Evolutionary conservation across 2,888 invertebrate genomes (phyloP), one percentile per base, ranked within the genome.

Genomic region (Phoenoteleia sp.): DNA sequence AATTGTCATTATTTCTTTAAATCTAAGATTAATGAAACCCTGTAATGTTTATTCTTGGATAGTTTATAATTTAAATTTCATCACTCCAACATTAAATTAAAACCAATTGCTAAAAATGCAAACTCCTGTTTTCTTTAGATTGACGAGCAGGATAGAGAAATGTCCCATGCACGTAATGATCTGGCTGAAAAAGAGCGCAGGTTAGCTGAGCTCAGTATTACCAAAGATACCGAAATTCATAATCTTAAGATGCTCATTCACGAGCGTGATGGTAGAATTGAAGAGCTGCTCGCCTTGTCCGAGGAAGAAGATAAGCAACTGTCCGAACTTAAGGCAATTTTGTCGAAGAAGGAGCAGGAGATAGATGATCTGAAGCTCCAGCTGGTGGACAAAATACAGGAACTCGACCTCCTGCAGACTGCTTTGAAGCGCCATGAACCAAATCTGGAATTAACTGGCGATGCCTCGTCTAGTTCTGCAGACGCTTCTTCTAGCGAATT

Each of bases 191-290:
- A 89, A 9, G 91, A 92, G 4, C 81, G 89, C 17, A 84, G 88
- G 69, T 56, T 92, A 0, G 90, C 94, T 87, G 95, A 95, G 86
- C 89, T 94, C 80, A 95, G 92, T 75, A 95, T 94, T 74, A 95
- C 95, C 69, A 97, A 97, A 91, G 97, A 97, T 89, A 92, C 96
- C 54, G 97, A 97, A 92, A 96, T 97, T 87, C 96, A 96, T 9
- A 95, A 96, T 6, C 92, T 97, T 15, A 96, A 96, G 89, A 96
- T 96, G 86, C 96, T 95, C 91, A 94, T 95, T 88, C 95, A 95
- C 42, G 95, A 95, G 85, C 87, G 93, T 89, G 87, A 94, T 88
- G 80, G 91, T 87, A 80, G 94, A 7, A 94, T 96, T 39, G 91
- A 93, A 6, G 95, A 96, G 83, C 94, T 96, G 58, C 94, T 95